phyloP scores from a whole-genome alignment of 1,140 invertebrate species.

The Magallana ariakensis region DNA sequence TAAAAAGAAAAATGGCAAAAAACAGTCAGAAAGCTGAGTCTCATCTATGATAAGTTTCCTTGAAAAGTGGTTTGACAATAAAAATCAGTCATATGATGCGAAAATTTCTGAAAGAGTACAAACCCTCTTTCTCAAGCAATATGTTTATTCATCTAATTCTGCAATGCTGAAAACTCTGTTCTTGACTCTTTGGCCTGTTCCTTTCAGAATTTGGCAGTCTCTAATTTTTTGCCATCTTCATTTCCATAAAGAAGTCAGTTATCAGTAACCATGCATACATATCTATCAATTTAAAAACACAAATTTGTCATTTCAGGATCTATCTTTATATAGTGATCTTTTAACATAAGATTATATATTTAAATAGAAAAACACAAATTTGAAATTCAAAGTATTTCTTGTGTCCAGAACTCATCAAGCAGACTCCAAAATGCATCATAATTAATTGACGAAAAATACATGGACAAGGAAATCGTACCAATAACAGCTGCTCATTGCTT shows the following conservation, averaged over 20 bases:
- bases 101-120: neutral
- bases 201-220: neutral
- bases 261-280: neutral
- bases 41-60: too few species aligned
- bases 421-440: neutral
- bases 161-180: neutral
- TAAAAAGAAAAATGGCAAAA: too few species aligned
- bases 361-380: slow-evolving; percentile 21
- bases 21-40: too few species aligned
- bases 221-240: neutral
- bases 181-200: neutral
- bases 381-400: slow-evolving; percentile 22
- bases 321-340: slow-evolving; percentile 32
- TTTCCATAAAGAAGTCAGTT: slow-evolving; percentile 30
- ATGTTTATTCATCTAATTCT: neutral
- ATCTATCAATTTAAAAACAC: slow-evolving; percentile 14
- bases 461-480: neutral
- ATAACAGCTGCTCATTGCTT: too few species aligned
- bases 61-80: too few species aligned
- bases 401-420: neutral
- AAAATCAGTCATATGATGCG: neutral
- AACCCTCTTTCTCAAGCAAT: slow-evolving; percentile 4
- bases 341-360: slow-evolving; percentile 36
- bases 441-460: neutral
- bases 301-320: slow-evolving; percentile 10